phyloP scores from a whole-genome alignment of 2,113 vertebrate genomes.

The Elachura formosa region DNA sequence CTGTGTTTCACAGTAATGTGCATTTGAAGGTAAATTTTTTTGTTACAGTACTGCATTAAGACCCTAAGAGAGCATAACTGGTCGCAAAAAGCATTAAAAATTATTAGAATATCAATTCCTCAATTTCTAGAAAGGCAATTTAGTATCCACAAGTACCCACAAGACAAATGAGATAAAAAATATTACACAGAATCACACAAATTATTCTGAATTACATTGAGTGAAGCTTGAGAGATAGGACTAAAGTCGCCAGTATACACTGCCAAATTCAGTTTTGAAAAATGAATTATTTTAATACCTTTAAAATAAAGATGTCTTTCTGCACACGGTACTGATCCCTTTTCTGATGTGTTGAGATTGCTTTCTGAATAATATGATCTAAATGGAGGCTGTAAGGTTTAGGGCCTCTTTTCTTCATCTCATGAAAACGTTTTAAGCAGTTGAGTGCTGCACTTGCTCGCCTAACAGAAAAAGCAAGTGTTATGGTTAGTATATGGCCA shows the following conservation, averaged over 20 bases:
- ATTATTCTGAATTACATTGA: neutral
- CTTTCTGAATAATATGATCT: slow-evolving; percentile 95
- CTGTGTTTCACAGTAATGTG: neutral
- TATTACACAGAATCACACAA: neutral
- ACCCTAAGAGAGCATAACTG: neutral
- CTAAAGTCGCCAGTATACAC: neutral
- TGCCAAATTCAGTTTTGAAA: neutral
- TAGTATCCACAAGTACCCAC: neutral
- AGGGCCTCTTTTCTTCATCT: slow-evolving; percentile 94
- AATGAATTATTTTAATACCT: slow-evolving; percentile 66
- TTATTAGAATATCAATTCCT: neutral
- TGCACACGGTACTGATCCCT: slow-evolving; percentile 88
- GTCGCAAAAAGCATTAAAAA: neutral
- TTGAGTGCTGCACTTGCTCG: slow-evolving; percentile 93
- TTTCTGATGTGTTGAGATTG: slow-evolving; percentile 81
- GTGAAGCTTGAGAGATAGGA: accelerated
- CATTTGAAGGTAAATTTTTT: neutral
- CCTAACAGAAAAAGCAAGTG: slow-evolving; percentile 62
- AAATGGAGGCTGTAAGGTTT: slow-evolving; percentile 96
- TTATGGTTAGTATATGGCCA: neutral
- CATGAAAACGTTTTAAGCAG: slow-evolving; percentile 94
- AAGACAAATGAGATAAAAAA: neutral
- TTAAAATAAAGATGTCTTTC: slow-evolving; percentile 93
- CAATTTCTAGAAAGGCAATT: neutral
- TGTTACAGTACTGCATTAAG: neutral